Evolutionary conservation across 2,113 vertebrate genomes (phyloP).

Genomic region (Microtus richardsoni): DNA sequence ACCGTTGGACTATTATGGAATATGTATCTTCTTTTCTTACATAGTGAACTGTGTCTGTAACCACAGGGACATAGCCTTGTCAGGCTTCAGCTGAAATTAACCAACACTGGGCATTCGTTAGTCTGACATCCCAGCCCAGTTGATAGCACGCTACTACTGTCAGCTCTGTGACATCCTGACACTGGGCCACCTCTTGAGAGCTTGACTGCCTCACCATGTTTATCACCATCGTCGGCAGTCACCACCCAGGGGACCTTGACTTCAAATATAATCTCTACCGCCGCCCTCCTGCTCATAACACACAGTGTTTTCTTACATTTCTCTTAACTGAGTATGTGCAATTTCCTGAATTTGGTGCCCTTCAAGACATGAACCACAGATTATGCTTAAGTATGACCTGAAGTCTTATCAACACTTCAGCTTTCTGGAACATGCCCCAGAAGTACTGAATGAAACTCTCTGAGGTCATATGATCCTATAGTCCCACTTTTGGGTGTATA

Average conservation of each 20-base stretch:
- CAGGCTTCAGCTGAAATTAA: neutral
- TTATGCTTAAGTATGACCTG: neutral
- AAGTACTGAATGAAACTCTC: neutral
- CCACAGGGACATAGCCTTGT: neutral
- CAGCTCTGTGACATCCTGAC: neutral
- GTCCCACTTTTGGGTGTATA: neutral
- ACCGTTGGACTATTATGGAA: neutral
- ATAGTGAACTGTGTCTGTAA: neutral
- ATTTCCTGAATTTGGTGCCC: neutral
- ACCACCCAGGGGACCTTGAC: neutral
- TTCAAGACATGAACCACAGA: neutral
- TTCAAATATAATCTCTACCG: neutral
- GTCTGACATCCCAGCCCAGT: neutral
- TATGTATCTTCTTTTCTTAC: neutral
- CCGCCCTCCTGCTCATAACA: neutral
- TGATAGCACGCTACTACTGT: neutral
- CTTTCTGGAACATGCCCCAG: neutral
- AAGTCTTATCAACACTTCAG: neutral
- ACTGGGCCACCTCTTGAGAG: neutral
- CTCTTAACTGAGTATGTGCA: neutral
- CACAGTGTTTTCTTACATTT: neutral
- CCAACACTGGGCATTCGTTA: neutral
- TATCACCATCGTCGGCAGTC: neutral
- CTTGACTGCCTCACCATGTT: neutral
- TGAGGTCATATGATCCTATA: neutral